Conservation (phyloP, 2,888 invertebrate genomes). For the Clunio marinus region DNA sequence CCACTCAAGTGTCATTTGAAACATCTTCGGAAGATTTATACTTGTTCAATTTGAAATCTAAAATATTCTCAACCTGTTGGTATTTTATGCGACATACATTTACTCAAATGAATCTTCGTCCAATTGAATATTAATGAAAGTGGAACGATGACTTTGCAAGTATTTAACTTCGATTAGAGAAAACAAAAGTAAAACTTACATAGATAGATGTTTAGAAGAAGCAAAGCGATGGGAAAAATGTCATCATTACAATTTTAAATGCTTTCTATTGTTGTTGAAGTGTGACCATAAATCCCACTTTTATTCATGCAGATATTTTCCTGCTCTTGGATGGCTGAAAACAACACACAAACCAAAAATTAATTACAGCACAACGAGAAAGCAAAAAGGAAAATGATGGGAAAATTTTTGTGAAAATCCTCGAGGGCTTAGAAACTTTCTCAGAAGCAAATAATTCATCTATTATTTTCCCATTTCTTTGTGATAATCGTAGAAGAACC, state of each 20-base stretch:
- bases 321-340: neutral
- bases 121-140: neutral
- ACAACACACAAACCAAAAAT: slow-evolving; percentile 26
- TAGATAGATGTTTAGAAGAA: too few relatives aligned
- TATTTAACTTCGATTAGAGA: neutral
- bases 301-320: slow-evolving; percentile 12
- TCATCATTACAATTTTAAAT: neutral
- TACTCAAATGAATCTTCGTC: neutral
- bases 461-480: slow-evolving; percentile 32
- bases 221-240: neutral
- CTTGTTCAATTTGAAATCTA: too few relatives aligned
- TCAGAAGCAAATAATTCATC: slow-evolving; percentile 25
- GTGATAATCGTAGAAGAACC: neutral
- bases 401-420: slow-evolving; percentile 25
- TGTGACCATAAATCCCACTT: slow-evolving; percentile 34
- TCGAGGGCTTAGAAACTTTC: neutral
- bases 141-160: neutral
- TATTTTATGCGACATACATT: neutral
- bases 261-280: neutral
- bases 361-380: slow-evolving; percentile 28
- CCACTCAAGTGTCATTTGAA: neutral
- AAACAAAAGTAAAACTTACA: slow-evolving; percentile 6
- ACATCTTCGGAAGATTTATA: too few relatives aligned
- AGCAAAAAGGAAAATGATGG: slow-evolving; percentile 31
- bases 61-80: neutral